Conservation (phyloP, 2,888 invertebrate species). For the Euclidia mi region DNA sequence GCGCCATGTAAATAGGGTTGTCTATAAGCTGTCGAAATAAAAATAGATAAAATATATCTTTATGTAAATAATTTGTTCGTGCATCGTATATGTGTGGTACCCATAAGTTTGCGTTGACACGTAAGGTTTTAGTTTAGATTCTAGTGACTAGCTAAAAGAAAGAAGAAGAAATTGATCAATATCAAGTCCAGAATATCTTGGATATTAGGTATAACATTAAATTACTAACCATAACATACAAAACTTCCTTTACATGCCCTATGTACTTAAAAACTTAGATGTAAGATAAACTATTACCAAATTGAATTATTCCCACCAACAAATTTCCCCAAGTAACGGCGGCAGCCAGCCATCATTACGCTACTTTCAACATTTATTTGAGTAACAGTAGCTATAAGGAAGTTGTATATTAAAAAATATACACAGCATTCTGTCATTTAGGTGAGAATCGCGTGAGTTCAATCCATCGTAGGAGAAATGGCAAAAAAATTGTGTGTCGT, state of each 20-base stretch:
- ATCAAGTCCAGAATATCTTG: too few species aligned
- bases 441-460: slow-evolving; percentile 67
- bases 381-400: slow-evolving; percentile 36
- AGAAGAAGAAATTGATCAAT: too few species aligned
- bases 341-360: background rate
- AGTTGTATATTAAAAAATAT: slow-evolving; percentile 42
- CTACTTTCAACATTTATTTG: slow-evolving; percentile 28
- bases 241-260: too few species aligned
- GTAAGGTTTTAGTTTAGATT: too few species aligned
- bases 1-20: too few species aligned
- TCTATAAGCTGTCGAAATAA: too few species aligned
- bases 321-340: background rate
- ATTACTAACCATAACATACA: too few species aligned
- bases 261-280: background rate
- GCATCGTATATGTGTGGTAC: too few species aligned
- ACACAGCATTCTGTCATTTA: slow-evolving; percentile 47
- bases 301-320: slow-evolving; percentile 4
- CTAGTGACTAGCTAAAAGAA: too few species aligned
- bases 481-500: slow-evolving; percentile 67
- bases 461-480: slow-evolving; percentile 56
- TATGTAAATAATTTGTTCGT: too few species aligned
- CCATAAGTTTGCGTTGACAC: too few species aligned
- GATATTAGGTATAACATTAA: too few species aligned
- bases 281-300: slow-evolving; percentile 9
- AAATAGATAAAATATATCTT: background rate